A percentile compares a stretch with the other conserved stretches of the same genome.
Evolutionary conservation across 1,140 invertebrate genomes (phyloP).

Genomic region (Anagrus nilaparvatae): DNA sequence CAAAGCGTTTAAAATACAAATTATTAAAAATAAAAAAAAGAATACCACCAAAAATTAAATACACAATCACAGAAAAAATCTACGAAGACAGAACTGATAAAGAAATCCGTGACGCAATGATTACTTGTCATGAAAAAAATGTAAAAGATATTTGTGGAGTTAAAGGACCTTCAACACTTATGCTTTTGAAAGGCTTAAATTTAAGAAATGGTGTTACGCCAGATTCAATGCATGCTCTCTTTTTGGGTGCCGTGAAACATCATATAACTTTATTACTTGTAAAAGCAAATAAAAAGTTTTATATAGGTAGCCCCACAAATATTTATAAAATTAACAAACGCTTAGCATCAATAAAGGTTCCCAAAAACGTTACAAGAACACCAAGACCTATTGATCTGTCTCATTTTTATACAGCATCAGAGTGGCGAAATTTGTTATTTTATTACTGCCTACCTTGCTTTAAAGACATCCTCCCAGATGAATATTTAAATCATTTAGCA

Average conservation of each 20-base stretch:
- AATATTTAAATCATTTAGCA: constrained; percentile 14
- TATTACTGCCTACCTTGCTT: constrained; percentile 13
- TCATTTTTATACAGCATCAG: constrained; percentile 15
- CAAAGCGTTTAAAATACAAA: no score
- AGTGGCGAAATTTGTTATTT: constrained; percentile 16
- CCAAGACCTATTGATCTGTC: neutral
- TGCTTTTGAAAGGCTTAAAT: constrained; percentile 18
- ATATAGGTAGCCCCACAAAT: neutral
- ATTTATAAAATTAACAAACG: neutral
- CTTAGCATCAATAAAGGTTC: constrained; percentile 7
- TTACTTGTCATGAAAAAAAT: neutral
- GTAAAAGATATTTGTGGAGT: constrained; percentile 13
- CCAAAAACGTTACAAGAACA: constrained; percentile 2
- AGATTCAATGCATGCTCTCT: constrained; percentile 17
- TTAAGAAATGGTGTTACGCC: constrained; percentile 14
- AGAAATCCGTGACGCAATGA: no score
- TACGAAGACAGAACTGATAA: no score
- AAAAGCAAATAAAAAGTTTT: constrained; percentile 3
- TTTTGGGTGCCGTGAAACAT: constrained; percentile 12
- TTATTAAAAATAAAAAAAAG: no score
- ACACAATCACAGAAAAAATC: no score
- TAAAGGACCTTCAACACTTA: constrained; percentile 14
- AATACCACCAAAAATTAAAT: constrained; percentile 13
- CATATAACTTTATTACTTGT: constrained; percentile 9
- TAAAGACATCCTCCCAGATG: neutral